Percentiles rank a stretch among this genome's conserved stretches.
Conservation (phyloP, 2,888 invertebrate genomes). For the Xestia rhomboidea region DNA sequence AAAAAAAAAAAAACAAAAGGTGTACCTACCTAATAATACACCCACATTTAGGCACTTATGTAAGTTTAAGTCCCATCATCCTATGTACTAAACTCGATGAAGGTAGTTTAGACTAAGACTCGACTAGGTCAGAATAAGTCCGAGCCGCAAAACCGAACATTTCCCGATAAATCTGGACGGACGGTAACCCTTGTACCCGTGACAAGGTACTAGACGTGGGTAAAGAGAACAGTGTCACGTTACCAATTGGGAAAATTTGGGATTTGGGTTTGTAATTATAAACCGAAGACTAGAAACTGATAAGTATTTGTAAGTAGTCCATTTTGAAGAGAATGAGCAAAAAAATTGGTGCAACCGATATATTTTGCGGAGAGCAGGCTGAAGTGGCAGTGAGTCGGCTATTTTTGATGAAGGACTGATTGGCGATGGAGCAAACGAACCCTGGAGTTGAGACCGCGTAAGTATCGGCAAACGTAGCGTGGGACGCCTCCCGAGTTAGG, state of each 20-base stretch:
- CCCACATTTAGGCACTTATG: too few relatives aligned
- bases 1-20: too few relatives aligned
- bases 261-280: conserved; percentile 4
- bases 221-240: conserved; percentile 23
- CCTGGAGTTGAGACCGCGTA: neutral
- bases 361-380: neutral
- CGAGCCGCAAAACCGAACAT: neutral
- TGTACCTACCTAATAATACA: too few relatives aligned
- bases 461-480: neutral
- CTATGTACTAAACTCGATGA: neutral
- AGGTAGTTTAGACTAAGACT: neutral
- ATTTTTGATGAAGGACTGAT: neutral
- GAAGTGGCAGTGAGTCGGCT: neutral
- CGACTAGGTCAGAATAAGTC: neutral
- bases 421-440: neutral
- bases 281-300: neutral
- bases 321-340: neutral
- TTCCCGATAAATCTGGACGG: neutral
- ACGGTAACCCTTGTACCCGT: neutral
- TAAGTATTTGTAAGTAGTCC: neutral
- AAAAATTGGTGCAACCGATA: neutral
- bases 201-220: conserved; percentile 27
- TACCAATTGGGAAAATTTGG: conserved; percentile 26
- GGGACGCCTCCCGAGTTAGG: neutral
- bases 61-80: too few relatives aligned